phyloP scores from a whole-genome alignment of 2,113 vertebrate genomes.

The Lipophrys pholis region DNA sequence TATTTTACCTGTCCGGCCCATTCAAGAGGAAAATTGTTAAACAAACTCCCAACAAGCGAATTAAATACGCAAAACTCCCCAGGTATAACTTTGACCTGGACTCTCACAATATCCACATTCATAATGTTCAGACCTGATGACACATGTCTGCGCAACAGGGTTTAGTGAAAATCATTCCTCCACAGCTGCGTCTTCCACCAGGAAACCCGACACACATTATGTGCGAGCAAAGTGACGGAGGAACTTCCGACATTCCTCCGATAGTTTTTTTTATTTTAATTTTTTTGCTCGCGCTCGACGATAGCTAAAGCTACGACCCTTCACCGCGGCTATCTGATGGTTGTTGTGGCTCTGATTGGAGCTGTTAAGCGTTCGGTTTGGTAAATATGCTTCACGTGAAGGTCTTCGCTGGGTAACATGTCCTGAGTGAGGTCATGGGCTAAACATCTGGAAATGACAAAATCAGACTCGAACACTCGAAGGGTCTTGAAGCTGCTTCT shows the following conservation, averaged over 20 bases:
- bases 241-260: slow-evolving; percentile 32
- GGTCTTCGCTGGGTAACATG: slow-evolving; percentile 64
- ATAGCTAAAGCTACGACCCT: slow-evolving; percentile 19
- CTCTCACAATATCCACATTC: slow-evolving; percentile 30
- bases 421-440: slow-evolving; percentile 77
- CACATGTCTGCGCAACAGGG: slow-evolving; percentile 48
- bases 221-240: slow-evolving; percentile 40
- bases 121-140: slow-evolving; percentile 41
- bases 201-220: slow-evolving; percentile 57
- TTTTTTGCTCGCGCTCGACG: not conserved
- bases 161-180: slow-evolving; percentile 28
- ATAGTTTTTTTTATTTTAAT: slow-evolving; percentile 6
- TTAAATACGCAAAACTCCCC: no score
- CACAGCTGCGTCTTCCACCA: slow-evolving; percentile 64
- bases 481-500: slow-evolving; percentile 19
- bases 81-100: not conserved
- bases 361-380: slow-evolving; percentile 28
- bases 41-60: no score
- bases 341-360: slow-evolving; percentile 26
- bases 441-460: slow-evolving; percentile 81
- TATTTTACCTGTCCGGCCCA: no score
- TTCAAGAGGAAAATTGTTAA: no score
- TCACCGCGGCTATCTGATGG: slow-evolving; percentile 47
- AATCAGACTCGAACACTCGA: slow-evolving; percentile 69
- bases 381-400: slow-evolving; percentile 34